A percentile compares a stretch with the other conserved stretches of the same genome.
Conservation (phyloP, 2,888 invertebrate species). For the Ennomos quercinarius region DNA sequence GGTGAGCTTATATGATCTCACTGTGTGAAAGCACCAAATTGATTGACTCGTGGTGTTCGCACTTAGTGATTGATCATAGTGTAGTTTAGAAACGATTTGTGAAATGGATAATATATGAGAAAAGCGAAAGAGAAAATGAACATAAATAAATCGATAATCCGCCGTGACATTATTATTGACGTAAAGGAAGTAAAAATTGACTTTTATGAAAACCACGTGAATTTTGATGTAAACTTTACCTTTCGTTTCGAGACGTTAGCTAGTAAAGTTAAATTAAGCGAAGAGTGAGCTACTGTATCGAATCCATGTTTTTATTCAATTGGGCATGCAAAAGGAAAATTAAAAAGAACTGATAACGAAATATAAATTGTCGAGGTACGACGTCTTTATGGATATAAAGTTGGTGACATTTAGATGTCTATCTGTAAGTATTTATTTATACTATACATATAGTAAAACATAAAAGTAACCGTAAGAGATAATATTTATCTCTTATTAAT, state of each 20-base stretch:
- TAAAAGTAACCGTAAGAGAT: too few species aligned
- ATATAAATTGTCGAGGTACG: not conserved
- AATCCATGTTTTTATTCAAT: slow-evolving; percentile 39
- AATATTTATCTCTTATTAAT: too few species aligned
- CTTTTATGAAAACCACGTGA: slow-evolving; percentile 38
- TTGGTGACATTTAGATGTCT: not conserved
- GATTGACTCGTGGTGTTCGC: slow-evolving; percentile 37
- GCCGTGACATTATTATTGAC: slow-evolving; percentile 21
- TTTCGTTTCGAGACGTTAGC: slow-evolving; percentile 32
- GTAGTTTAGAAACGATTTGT: slow-evolving; percentile 13
- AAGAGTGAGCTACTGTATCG: slow-evolving; percentile 39
- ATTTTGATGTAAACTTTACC: slow-evolving; percentile 37
- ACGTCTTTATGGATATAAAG: not conserved
- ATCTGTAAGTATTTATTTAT: too few species aligned
- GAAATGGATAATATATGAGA: slow-evolving; percentile 9
- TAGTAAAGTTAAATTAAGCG: slow-evolving; percentile 42
- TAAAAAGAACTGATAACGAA: slow-evolving; percentile 6
- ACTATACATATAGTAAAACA: too few species aligned
- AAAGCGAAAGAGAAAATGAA: slow-evolving; percentile 22
- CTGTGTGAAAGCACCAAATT: slow-evolving; percentile 49
- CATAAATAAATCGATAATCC: slow-evolving; percentile 13
- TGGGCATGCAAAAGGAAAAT: slow-evolving; percentile 21
- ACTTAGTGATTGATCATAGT: slow-evolving; percentile 4
- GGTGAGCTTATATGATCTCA: slow-evolving; percentile 53
- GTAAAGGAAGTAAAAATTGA: slow-evolving; percentile 31